Percentiles rank a stretch among this genome's conserved stretches.
Evolutionary conservation across 2,888 invertebrate species (phyloP).

Genomic region (Ichneumoninae sp.): DNA sequence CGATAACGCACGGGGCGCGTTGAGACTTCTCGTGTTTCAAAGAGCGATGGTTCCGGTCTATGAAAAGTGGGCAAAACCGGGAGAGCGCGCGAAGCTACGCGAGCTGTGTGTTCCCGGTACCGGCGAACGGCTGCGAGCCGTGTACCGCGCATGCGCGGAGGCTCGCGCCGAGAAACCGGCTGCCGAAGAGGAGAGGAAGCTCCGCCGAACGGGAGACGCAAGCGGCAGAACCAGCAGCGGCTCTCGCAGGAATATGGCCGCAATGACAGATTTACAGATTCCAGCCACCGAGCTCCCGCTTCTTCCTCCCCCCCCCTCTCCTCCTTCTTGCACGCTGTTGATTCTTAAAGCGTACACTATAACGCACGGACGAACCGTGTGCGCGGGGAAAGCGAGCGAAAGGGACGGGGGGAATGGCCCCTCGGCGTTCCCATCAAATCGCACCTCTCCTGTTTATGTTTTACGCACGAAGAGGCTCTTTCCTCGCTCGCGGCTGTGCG

Average conservation of each 20-base stretch:
- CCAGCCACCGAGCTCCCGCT: slow-evolving; percentile 77
- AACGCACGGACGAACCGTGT: slow-evolving; percentile 15
- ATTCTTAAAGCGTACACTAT: slow-evolving; percentile 76
- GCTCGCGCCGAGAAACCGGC: slow-evolving; percentile 17
- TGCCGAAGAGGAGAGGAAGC: slow-evolving; percentile 23
- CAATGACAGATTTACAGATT: slow-evolving; percentile 84
- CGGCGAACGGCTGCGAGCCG: slow-evolving; percentile 26
- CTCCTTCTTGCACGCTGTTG: slow-evolving; percentile 59
- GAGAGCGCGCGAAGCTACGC: neutral
- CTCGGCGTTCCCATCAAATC: slow-evolving; percentile 79
- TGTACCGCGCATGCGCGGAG: neutral
- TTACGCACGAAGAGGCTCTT: slow-evolving; percentile 70
- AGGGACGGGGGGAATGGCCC: slow-evolving; percentile 58
- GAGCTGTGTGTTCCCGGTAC: slow-evolving; percentile 41
- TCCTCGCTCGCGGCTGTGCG: slow-evolving; percentile 29
- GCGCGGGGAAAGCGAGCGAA: slow-evolving; percentile 16
- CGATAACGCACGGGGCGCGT: slow-evolving; percentile 6
- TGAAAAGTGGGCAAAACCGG: slow-evolving; percentile 57
- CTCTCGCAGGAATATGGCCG: slow-evolving; percentile 76
- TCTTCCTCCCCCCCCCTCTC: slow-evolving; percentile 15
- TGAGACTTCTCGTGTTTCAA: slow-evolving; percentile 61
- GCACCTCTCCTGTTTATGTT: slow-evolving; percentile 82
- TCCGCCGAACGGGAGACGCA: slow-evolving; percentile 25
- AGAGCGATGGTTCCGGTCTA: slow-evolving; percentile 66
- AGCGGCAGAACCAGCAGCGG: slow-evolving; percentile 33